These are phyloP conservation scores for Dolichomitus sp. DNA, from an alignment of 2,888 invertebrate species.

Conservation along the genomic window DNA sequence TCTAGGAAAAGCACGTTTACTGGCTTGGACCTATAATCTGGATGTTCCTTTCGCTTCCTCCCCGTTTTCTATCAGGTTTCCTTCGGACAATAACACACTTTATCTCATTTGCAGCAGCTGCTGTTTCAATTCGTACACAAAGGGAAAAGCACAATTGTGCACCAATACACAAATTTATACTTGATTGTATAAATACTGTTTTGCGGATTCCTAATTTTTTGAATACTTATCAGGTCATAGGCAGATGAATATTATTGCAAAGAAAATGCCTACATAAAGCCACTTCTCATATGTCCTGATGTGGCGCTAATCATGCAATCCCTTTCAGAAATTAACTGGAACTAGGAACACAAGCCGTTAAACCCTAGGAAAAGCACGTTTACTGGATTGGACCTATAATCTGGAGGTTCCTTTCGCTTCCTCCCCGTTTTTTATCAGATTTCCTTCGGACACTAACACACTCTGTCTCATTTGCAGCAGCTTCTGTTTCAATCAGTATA, in stretches of 20 bases:
- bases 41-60: no score
- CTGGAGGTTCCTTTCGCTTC: neutral
- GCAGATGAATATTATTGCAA: neutral
- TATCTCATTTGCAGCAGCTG: neutral
- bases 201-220: no score
- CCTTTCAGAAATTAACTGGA: neutral
- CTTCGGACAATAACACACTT: slow-evolving; percentile 40
- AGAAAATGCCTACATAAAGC: slow-evolving; percentile 12
- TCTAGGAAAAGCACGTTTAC: neutral
- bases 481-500: slow-evolving; percentile 11
- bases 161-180: no score
- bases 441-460: slow-evolving; percentile 38
- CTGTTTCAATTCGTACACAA: slow-evolving; percentile 16
- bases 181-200: no score
- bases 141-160: no score
- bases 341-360: neutral
- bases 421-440: slow-evolving; percentile 8
- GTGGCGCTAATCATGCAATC: slow-evolving; percentile 23
- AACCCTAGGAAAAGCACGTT: neutral
- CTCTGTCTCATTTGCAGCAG: neutral
- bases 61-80: neutral
- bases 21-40: slow-evolving; percentile 9
- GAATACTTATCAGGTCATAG: neutral
- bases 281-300: slow-evolving; percentile 19
- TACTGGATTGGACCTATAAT: slow-evolving; percentile 16